Conservation (phyloP, 2,113 vertebrate species). For the Microtus richardsoni region DNA sequence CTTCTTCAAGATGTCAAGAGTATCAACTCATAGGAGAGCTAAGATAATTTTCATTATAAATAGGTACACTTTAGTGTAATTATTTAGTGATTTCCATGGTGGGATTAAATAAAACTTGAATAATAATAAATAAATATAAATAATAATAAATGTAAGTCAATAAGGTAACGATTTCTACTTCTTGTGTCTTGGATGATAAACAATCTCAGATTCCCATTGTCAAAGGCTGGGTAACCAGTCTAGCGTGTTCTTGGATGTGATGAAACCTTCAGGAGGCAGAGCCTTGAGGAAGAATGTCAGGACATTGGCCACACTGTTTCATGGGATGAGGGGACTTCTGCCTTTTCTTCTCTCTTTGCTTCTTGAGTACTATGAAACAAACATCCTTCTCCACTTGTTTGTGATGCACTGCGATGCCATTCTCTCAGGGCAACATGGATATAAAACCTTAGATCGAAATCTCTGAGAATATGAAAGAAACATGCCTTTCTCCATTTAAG, state of each 20-base stretch:
- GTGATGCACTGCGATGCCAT: background rate
- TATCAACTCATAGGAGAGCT: background rate
- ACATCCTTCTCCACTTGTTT: background rate
- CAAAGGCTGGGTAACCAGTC: background rate
- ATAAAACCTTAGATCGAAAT: no score
- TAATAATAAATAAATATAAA: background rate
- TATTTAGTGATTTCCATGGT: background rate
- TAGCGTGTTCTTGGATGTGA: background rate
- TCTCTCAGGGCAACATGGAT: no score
- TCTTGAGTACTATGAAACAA: background rate
- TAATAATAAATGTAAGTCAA: background rate
- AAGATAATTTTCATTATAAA: background rate
- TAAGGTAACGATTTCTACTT: background rate
- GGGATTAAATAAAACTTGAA: background rate
- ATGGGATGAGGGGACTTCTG: background rate
- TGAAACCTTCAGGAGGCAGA: background rate
- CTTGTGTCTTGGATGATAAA: background rate
- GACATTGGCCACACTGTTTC: background rate
- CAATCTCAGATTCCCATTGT: background rate
- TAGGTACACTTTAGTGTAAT: background rate
- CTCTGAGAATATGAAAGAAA: background rate
- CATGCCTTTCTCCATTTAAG: background rate
- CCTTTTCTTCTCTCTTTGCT: background rate
- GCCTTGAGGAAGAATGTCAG: background rate
- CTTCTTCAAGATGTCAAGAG: background rate